Evolutionary conservation across 2,797 vertebrate species (phyloP).

Genomic region (Gastrophryne carolinensis): DNA sequence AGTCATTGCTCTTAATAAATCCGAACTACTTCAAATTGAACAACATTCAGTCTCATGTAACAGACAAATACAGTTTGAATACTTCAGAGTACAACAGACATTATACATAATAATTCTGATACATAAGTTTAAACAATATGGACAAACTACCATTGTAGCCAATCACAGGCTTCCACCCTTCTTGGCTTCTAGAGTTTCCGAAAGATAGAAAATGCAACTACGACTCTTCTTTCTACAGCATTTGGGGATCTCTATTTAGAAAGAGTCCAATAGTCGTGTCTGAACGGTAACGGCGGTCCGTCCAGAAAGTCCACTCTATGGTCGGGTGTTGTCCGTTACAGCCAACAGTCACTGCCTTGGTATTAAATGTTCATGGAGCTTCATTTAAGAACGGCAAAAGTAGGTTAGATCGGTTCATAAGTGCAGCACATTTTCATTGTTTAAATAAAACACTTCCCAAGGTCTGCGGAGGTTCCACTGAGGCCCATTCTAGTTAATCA

Average conservation of each 20-base stretch:
- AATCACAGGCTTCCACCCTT: conserved; percentile 66
- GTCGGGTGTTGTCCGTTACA: conserved; percentile 37
- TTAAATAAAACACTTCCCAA: conserved; percentile 1
- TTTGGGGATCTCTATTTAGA: neutral
- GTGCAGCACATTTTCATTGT: conserved; percentile 67
- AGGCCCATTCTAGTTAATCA: neutral
- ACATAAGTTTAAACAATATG: conserved; percentile 70
- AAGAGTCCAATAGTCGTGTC: neutral
- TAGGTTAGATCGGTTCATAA: conserved; percentile 47
- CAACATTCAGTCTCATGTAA: conserved; percentile 80
- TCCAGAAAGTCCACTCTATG: neutral
- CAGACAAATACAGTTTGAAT: conserved; percentile 77
- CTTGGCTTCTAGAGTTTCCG: conserved; percentile 67
- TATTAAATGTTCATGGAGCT: conserved; percentile 63
- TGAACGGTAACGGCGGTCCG: neutral
- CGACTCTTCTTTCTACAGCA: neutral
- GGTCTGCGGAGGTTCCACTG: neutral
- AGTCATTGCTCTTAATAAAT: conserved; percentile 77
- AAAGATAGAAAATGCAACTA: conserved; percentile 58
- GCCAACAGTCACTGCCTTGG: conserved; percentile 91
- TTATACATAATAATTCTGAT: conserved; percentile 70
- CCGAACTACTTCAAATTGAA: conserved; percentile 85
- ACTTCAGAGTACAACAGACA: conserved; percentile 77
- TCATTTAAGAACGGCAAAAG: conserved; percentile 61
- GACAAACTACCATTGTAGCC: conserved; percentile 66